These are phyloP conservation scores for Probaryconus sp. DNA, from an alignment of 1,140 invertebrate genomes.

Conservation along the genomic window DNA sequence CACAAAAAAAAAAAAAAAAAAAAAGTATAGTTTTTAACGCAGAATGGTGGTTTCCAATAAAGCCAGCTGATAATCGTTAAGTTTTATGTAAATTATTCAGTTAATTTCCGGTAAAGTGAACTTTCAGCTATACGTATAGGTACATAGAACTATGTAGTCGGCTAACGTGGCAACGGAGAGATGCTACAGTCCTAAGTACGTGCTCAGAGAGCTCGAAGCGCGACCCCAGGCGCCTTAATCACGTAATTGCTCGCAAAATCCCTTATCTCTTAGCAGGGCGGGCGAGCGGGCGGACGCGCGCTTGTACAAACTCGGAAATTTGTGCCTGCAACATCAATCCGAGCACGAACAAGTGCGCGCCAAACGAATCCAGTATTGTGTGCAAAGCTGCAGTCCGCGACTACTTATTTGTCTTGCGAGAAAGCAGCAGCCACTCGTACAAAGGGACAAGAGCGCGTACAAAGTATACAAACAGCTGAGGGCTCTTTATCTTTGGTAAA, in stretches of 20 bases:
- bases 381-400: slow-evolving; percentile 37
- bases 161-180: slow-evolving; percentile 69
- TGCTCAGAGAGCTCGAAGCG: slow-evolving; percentile 74
- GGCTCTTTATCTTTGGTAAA: slow-evolving; percentile 75
- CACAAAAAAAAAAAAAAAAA: no score
- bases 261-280: slow-evolving; percentile 52
- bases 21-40: no score
- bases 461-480: slow-evolving; percentile 75
- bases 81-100: slow-evolving; percentile 77
- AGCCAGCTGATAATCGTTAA: no score
- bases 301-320: slow-evolving; percentile 48
- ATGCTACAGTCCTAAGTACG: slow-evolving; percentile 77
- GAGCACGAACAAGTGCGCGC: slow-evolving; percentile 16
- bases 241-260: slow-evolving; percentile 78
- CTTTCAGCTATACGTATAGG: slow-evolving; percentile 46
- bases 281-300: no score
- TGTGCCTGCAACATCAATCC: slow-evolving; percentile 50
- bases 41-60: no score
- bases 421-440: slow-evolving; percentile 38
- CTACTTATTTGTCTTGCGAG: slow-evolving; percentile 56
- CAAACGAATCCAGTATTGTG: slow-evolving; percentile 41
- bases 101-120: slow-evolving; percentile 76
- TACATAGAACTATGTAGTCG: slow-evolving; percentile 47
- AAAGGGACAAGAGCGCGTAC: slow-evolving; percentile 57
- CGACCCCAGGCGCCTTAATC: slow-evolving; percentile 77